Base-by-base conservation (phyloP, 2,888 invertebrate genomes). In the Pyralis farinalis region DNA sequence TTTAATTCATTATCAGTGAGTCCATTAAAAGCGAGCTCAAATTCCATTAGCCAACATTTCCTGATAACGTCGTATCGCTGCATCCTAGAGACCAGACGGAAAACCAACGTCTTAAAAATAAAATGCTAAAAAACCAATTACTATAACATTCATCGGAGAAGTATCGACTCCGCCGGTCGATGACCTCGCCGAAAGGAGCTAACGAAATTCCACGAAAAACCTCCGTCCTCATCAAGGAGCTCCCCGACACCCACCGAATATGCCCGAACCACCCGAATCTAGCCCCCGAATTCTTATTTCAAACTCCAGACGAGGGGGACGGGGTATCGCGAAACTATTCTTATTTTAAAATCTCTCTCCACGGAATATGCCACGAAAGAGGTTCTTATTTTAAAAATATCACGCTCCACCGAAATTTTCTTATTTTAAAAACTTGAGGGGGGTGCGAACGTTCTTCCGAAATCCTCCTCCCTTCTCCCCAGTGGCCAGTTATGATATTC, bases 331-430 rank as follows among this genome's bases (percentile, higher is more conserved):
- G 76, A 86, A 88, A 88, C 87, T 88, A 87, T 87, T 87, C 86
- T 87, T 86, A 86, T 87, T 87, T 88, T 85, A 87, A 85, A 87
- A 87, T 84, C 84, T 83, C 79, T 83, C 86, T 83, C 86, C 77
- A 82, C 85, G 87, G 87, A 87, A 86, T 86, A 86, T 85, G 84
- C 82, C 83, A 79, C 86, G 84, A 83, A 81, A 83, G 85, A 85
- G 82, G 79, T 84, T 85, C 79, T 86, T 84, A 84, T 86, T 87
- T 86, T 87, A 81, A 86, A 87, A 88, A 88, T 88, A 88, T 86
- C 86, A 86, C 86, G 87, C 85, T 86, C 83, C 80, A 85, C 85
- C 87, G 76, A 87, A 86, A 86, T 86, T 86, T 86, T 87, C 87
- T 81, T 81, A 80, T 84, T 87, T 88, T 85, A 77, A 84, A 82